These are phyloP conservation scores for Bombylius discolor DNA, from an alignment of 2,888 invertebrate species.

Conservation along the genomic window DNA sequence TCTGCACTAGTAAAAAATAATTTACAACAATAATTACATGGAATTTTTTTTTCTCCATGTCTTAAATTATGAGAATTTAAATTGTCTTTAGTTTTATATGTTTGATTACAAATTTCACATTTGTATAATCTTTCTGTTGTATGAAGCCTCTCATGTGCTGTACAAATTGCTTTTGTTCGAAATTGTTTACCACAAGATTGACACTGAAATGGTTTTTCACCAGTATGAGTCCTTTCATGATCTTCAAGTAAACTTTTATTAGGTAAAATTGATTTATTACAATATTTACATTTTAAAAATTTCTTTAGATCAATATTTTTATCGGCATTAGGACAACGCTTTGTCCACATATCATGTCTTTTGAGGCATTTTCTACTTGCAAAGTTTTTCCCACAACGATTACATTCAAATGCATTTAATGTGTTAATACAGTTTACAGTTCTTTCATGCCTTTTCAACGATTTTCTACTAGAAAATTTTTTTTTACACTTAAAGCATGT, in stretches of 20 bases:
- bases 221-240: background rate
- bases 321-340: too few relatives aligned
- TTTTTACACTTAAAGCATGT: too few relatives aligned
- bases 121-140: background rate
- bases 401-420: too few relatives aligned
- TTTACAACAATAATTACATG: background rate
- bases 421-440: too few relatives aligned
- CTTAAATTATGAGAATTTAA: background rate
- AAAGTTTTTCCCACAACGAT: too few relatives aligned
- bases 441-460: too few relatives aligned
- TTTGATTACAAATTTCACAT: background rate
- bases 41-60: background rate
- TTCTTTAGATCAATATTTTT: too few relatives aligned
- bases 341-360: too few relatives aligned
- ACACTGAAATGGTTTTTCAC: background rate
- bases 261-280: background rate
- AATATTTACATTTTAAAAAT: background rate
- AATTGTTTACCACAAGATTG: background rate
- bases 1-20: background rate
- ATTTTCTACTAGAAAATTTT: too few relatives aligned
- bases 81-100: background rate
- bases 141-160: background rate
- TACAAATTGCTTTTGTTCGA: background rate
- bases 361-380: too few relatives aligned
- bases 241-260: background rate